phyloP scores from a whole-genome alignment of 1,140 invertebrate species.

The Drosophila funebris region DNA sequence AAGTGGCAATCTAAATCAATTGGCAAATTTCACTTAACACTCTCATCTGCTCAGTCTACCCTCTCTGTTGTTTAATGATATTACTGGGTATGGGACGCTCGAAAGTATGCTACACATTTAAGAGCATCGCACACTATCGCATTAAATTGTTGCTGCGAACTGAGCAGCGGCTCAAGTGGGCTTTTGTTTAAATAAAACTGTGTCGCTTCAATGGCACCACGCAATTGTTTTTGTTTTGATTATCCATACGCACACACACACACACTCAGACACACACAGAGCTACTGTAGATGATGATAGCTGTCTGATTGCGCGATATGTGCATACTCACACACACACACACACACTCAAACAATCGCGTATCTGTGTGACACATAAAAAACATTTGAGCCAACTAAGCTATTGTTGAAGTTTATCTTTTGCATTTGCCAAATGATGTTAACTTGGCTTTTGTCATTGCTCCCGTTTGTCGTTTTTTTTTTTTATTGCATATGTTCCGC shows the following conservation, averaged over 20 bases:
- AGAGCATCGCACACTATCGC: constrained; percentile 26
- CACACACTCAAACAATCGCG: constrained; percentile 5
- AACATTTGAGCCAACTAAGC: constrained; percentile 78
- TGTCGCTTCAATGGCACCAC: constrained; percentile 57
- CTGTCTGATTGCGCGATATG: constrained; percentile 49
- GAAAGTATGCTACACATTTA: too few relatives aligned
- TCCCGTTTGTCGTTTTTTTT: constrained; percentile 24
- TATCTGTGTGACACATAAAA: constrained; percentile 67
- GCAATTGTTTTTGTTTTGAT: constrained; percentile 73
- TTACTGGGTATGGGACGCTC: not conserved
- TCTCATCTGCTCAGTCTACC: not conserved
- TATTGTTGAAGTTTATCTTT: constrained; percentile 77
- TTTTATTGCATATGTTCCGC: constrained; percentile 23
- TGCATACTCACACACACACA: constrained; percentile 8
- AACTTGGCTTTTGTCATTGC: constrained; percentile 48
- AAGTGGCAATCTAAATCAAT: not conserved
- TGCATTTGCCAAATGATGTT: constrained; percentile 73
- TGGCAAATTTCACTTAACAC: not conserved
- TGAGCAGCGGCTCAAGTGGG: constrained; percentile 75
- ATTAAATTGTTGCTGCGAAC: constrained; percentile 64
- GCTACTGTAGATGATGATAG: constrained; percentile 46
- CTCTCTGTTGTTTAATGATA: not conserved
- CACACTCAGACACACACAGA: constrained; percentile 17
- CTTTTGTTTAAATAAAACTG: constrained; percentile 79
- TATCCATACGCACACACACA: constrained; percentile 47